A percentile compares a stretch with the other conserved stretches of the same genome.
Conservation (phyloP, 2,797 vertebrate species). For the Catamblyrhynchus diadema region DNA sequence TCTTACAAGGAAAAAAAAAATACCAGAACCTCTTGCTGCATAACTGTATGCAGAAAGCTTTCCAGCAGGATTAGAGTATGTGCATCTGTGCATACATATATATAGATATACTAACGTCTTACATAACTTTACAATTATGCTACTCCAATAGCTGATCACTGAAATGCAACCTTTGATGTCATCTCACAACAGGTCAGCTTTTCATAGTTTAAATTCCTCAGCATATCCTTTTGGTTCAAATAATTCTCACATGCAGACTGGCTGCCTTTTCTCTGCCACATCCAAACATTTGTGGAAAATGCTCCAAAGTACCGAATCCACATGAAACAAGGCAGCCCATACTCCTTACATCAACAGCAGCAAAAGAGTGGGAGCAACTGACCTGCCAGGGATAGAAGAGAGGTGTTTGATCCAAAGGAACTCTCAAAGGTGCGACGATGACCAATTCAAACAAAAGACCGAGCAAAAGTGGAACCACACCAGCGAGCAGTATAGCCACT, state of each 20-base stretch:
- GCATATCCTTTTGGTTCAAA: background rate
- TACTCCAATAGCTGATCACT: background rate
- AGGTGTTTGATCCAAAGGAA: slow-evolving; percentile 97
- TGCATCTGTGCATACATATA: fast-evolving
- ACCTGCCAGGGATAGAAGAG: slow-evolving; percentile 99
- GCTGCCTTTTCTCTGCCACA: background rate
- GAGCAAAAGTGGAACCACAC: slow-evolving; percentile 91
- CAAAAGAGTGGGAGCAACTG: background rate
- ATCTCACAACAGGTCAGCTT: background rate
- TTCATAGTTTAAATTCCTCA: background rate
- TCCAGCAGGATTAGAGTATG: background rate
- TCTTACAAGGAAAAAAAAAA: background rate
- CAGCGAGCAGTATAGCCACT: slow-evolving; percentile 91
- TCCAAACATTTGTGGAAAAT: background rate
- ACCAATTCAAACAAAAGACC: slow-evolving; percentile 96
- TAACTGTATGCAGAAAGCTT: background rate
- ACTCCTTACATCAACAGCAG: background rate
- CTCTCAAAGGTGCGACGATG: slow-evolving; percentile 93
- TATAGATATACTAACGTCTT: background rate
- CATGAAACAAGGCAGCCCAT: background rate
- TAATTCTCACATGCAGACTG: background rate
- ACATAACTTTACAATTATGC: background rate
- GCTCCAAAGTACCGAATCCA: background rate
- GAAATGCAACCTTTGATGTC: background rate
- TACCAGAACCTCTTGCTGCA: background rate